Percentiles rank a stretch among this genome's conserved stretches.
These are phyloP conservation scores for Hyaena hyaena DNA, from an alignment of 2,113 vertebrate genomes.

Conservation along the genomic window DNA sequence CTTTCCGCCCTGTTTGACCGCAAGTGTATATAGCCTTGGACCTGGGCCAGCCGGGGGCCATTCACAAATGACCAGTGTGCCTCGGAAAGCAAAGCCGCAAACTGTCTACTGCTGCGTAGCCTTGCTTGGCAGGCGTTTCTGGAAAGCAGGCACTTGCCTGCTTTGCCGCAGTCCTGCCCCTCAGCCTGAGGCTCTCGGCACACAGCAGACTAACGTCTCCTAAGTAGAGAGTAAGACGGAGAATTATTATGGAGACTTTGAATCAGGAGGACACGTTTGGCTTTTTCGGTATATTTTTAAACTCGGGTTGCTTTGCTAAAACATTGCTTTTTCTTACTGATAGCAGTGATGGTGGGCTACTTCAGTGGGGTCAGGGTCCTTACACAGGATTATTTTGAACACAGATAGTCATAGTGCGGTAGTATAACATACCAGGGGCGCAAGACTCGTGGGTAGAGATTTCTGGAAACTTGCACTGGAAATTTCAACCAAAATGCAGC, in stretches of 20 bases:
- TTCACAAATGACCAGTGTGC: neutral
- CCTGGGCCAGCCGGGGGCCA: neutral
- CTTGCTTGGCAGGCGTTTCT: neutral
- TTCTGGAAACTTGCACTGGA: neutral
- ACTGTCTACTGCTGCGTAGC: accelerated
- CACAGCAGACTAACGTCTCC: accelerated
- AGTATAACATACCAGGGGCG: no score
- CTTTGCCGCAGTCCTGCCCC: accelerated
- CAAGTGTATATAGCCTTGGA: no score
- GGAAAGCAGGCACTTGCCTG: accelerated
- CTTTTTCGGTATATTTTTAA: neutral
- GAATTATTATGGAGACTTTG: neutral
- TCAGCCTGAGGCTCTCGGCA: neutral
- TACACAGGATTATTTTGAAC: neutral
- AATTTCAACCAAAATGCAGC: neutral
- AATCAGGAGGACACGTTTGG: neutral
- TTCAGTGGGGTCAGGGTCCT: neutral
- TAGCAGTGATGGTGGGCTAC: accelerated
- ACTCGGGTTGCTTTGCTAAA: no score
- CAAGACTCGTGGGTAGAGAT: neutral
- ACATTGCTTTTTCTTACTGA: neutral
- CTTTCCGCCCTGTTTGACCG: no score
- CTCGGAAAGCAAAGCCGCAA: no score
- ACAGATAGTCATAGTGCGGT: accelerated
- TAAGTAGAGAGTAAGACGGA: neutral